A percentile compares a stretch with the other conserved stretches of the same genome.
Evolutionary conservation across 2,113 vertebrate genomes (phyloP).

Genomic region (Emberiza fucata): DNA sequence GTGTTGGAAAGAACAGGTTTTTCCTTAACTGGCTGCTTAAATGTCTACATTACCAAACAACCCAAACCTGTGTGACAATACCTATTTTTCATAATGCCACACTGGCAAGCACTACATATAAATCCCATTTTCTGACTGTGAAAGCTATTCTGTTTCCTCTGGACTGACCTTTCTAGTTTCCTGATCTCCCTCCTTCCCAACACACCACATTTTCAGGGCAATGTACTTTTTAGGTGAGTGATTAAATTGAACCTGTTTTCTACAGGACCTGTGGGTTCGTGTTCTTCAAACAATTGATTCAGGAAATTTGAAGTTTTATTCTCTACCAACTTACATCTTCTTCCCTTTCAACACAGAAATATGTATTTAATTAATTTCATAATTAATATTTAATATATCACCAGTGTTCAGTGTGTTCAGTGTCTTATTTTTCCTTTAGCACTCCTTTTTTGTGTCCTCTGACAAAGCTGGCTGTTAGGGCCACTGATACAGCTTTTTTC

Average conservation of each 20-base stretch:
- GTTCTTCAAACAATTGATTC: background rate
- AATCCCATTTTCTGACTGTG: background rate
- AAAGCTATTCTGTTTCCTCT: background rate
- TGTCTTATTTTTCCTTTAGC: background rate
- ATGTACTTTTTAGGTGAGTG: background rate
- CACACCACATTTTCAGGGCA: background rate
- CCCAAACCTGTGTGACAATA: background rate
- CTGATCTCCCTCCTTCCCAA: background rate
- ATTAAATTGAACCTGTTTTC: background rate
- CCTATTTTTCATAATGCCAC: background rate
- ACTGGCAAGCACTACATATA: background rate
- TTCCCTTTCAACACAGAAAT: background rate
- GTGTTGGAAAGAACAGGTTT: background rate
- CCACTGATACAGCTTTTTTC: background rate
- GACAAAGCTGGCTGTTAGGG: background rate
- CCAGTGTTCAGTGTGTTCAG: background rate
- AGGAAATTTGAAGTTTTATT: background rate
- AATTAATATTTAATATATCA: background rate
- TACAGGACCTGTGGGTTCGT: background rate
- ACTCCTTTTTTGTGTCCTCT: background rate
- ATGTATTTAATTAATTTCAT: background rate
- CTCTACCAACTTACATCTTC: background rate
- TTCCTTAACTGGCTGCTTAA: background rate
- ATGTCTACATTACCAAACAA: background rate
- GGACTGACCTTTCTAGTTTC: background rate